A percentile compares a stretch with the other conserved stretches of the same genome.
phyloP scores from a whole-genome alignment of 2,888 invertebrate species.

The Clanis bilineata region DNA sequence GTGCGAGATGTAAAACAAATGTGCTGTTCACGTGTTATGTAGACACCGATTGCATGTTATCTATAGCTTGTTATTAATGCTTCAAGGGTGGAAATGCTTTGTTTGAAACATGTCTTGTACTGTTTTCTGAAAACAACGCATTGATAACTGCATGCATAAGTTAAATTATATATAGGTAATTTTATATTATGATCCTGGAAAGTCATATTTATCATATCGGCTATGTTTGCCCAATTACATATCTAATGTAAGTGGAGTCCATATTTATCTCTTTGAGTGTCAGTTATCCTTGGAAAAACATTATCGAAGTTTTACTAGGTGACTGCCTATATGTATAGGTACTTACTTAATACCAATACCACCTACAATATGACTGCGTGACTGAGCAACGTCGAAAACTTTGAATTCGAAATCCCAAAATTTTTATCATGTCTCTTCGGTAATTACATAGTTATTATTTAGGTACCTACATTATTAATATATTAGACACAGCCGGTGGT shows the following conservation, averaged over 20 bases:
- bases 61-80: constrained; percentile 9
- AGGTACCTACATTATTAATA: not conserved
- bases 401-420: no score
- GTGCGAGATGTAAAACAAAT: constrained; percentile 12
- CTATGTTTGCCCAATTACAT: no score
- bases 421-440: not conserved
- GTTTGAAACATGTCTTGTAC: constrained; percentile 10
- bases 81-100: constrained; percentile 9
- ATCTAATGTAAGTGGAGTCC: no score
- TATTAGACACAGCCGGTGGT: not conserved
- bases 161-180: not conserved
- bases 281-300: no score
- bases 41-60: constrained; percentile 7
- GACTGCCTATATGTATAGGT: no score
- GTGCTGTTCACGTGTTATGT: constrained; percentile 9
- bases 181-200: not conserved
- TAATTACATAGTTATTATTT: not conserved
- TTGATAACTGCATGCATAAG: constrained; percentile 12
- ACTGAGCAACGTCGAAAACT: no score
- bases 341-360: no score
- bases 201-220: not conserved
- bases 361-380: no score
- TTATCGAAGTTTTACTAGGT: no score
- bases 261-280: no score
- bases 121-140: constrained; percentile 11